These are phyloP conservation scores for Cantharis rustica DNA, from an alignment of 2,888 invertebrate genomes.

Conservation along the genomic window DNA sequence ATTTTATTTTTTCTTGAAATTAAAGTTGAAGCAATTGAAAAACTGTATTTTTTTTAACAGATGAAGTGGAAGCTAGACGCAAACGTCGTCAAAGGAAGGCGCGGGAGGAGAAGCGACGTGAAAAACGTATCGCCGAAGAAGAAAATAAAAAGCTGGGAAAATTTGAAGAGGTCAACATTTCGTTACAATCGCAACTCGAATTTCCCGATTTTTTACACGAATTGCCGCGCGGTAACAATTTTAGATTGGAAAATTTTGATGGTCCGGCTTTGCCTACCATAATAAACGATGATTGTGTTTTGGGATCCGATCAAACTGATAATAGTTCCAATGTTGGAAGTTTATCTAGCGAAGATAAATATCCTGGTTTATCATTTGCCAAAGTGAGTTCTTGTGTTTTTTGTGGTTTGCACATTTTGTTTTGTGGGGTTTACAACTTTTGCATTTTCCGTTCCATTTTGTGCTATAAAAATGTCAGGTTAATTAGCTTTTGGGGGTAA, in stretches of 20 bases:
- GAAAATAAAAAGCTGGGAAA: slow-evolving; percentile 75
- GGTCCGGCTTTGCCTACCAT: slow-evolving; percentile 38
- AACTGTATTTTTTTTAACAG: slow-evolving; percentile 53
- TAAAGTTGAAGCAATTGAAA: not conserved
- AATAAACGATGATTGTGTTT: slow-evolving; percentile 43
- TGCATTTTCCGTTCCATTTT: not conserved
- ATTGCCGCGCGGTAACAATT: not conserved
- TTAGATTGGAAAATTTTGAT: not conserved
- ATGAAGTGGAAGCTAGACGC: slow-evolving; percentile 74
- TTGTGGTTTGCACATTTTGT: not conserved
- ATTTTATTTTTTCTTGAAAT: not conserved
- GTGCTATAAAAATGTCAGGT: slow-evolving; percentile 8
- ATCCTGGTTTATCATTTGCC: slow-evolving; percentile 63
- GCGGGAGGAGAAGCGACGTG: slow-evolving; percentile 79
- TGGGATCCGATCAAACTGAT: slow-evolving; percentile 23
- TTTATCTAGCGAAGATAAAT: slow-evolving; percentile 40
- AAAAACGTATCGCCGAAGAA: slow-evolving; percentile 74
- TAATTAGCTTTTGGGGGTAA: slow-evolving; percentile 10
- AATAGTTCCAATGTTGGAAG: slow-evolving; percentile 35
- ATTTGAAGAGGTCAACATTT: slow-evolving; percentile 63
- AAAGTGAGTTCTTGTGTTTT: slow-evolving; percentile 51
- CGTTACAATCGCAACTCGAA: slow-evolving; percentile 68
- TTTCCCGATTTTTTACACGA: slow-evolving; percentile 57
- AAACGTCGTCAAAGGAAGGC: slow-evolving; percentile 71
- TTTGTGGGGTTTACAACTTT: not conserved